phyloP scores from a whole-genome alignment of 2,113 vertebrate species.

The Myrmophylax atrothorax region DNA sequence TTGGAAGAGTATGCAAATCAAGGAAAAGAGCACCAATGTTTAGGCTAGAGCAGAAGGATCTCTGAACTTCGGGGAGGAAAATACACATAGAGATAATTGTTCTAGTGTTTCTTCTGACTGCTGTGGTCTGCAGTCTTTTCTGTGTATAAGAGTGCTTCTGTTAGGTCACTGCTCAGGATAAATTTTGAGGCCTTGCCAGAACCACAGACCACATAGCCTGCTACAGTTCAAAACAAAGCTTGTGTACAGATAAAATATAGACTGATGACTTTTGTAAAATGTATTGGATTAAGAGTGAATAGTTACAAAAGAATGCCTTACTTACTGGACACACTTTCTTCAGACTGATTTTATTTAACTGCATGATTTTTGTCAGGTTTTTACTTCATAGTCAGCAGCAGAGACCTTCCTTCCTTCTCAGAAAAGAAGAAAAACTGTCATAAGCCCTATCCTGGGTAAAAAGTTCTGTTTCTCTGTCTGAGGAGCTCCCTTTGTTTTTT shows the following conservation, averaged over 20 bases:
- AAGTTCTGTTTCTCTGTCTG: conserved; percentile 9
- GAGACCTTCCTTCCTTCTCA: neutral
- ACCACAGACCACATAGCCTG: conserved; percentile 66
- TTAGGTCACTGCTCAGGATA: conserved; percentile 43
- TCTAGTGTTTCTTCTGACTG: neutral
- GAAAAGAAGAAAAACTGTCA: neutral
- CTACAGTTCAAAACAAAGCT: conserved; percentile 33
- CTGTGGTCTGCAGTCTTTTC: conserved; percentile 19
- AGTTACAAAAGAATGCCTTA: neutral
- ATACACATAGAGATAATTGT: neutral
- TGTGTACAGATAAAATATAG: conserved; percentile 38
- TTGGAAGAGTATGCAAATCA: conserved; percentile 25
- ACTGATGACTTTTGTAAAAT: conserved; percentile 37
- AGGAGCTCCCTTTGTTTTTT: conserved; percentile 38
- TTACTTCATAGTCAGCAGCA: neutral
- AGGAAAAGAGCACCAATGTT: neutral
- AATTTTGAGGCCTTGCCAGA: conserved; percentile 68
- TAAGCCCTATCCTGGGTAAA: neutral
- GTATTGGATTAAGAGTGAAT: neutral
- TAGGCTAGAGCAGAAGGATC: conserved; percentile 26
- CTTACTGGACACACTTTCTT: neutral
- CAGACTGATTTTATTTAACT: neutral
- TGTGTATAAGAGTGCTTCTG: conserved; percentile 24
- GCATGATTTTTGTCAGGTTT: neutral
- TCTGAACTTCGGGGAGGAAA: neutral